Conservation (phyloP, 37 sponge, comb jelly and placozoan species). For the Petrosia ficiformis region DNA sequence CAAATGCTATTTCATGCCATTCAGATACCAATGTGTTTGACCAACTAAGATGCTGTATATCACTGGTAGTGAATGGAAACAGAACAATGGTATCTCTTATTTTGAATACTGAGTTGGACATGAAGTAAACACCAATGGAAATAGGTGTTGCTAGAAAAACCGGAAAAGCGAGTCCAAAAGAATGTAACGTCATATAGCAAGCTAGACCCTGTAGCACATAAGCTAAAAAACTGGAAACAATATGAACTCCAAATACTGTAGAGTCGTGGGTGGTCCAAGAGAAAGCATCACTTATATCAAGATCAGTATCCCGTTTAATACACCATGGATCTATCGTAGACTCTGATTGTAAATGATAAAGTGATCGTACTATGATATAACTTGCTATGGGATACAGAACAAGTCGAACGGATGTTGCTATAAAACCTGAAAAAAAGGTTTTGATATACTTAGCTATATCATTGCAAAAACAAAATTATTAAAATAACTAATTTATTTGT, state of each 20-base stretch:
- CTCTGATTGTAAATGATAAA: slow-evolving; percentile 1
- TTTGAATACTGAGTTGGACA: background rate
- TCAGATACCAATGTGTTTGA: background rate
- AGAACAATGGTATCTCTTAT: background rate
- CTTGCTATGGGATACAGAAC: slow-evolving; percentile 47
- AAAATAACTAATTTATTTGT: no score
- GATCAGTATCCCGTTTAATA: background rate
- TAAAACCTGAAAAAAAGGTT: slow-evolving; percentile 32
- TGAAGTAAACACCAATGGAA: slow-evolving; percentile 11
- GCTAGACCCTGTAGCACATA: slow-evolving; percentile 42
- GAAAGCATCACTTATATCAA: slow-evolving; percentile 1
- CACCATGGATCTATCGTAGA: slow-evolving; percentile 42
- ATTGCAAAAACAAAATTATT: no score
- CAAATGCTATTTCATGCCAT: background rate
- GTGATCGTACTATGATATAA: slow-evolving; percentile 33
- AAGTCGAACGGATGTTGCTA: slow-evolving; percentile 48
- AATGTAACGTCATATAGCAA: slow-evolving; percentile 32
- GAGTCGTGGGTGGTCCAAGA: slow-evolving; percentile 8
- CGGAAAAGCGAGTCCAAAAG: slow-evolving; percentile 39
- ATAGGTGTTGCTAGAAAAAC: slow-evolving; percentile 56
- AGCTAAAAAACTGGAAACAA: slow-evolving; percentile 46
- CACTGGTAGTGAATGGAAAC: background rate
- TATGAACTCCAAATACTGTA: slow-evolving; percentile 26
- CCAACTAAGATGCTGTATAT: background rate
- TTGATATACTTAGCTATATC: no score